Evolutionary conservation across 1,140 invertebrate species (phyloP).

Genomic region (Penaeus vannamei): DNA sequence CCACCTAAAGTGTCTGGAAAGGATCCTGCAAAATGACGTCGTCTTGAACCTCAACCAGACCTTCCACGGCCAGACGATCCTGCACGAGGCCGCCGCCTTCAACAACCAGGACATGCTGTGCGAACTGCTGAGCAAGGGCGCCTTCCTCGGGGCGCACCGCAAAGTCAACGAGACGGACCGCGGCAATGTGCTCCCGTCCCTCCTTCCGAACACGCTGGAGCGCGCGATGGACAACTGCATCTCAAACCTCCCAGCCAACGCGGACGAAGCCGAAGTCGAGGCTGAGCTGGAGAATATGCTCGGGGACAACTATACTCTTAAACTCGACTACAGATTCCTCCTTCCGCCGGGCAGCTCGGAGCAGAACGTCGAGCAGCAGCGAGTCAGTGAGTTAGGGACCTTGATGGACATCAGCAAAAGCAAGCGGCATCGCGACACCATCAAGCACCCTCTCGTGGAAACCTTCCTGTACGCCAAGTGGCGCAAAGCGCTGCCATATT

Average conservation of each 20-base stretch:
- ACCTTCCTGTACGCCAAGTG: slow-evolving; percentile 88
- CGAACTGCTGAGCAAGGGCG: slow-evolving; percentile 54
- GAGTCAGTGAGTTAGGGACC: slow-evolving; percentile 53
- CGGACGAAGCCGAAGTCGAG: slow-evolving; percentile 34
- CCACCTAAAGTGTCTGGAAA: slow-evolving; percentile 52
- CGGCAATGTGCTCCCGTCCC: slow-evolving; percentile 35
- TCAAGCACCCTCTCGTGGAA: slow-evolving; percentile 84
- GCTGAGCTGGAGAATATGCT: slow-evolving; percentile 49
- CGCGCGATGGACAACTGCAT: slow-evolving; percentile 66
- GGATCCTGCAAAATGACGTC: slow-evolving; percentile 54
- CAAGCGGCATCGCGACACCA: slow-evolving; percentile 46
- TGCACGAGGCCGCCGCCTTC: slow-evolving; percentile 59
- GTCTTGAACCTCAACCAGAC: slow-evolving; percentile 55
- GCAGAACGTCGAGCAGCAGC: neutral
- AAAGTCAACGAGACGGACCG: slow-evolving; percentile 17
- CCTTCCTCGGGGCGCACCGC: slow-evolving; percentile 56
- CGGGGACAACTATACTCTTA: slow-evolving; percentile 55
- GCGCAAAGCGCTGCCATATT: slow-evolving; percentile 81
- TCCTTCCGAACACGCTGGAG: slow-evolving; percentile 56
- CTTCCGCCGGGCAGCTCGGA: slow-evolving; percentile 34
- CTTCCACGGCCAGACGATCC: slow-evolving; percentile 12
- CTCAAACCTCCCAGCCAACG: slow-evolving; percentile 23
- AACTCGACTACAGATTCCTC: slow-evolving; percentile 63
- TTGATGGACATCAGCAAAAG: slow-evolving; percentile 62
- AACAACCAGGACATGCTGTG: slow-evolving; percentile 66